These are phyloP conservation scores for Trichonephila clavata DNA, from an alignment of 1,140 invertebrate genomes.

Conservation along the genomic window DNA sequence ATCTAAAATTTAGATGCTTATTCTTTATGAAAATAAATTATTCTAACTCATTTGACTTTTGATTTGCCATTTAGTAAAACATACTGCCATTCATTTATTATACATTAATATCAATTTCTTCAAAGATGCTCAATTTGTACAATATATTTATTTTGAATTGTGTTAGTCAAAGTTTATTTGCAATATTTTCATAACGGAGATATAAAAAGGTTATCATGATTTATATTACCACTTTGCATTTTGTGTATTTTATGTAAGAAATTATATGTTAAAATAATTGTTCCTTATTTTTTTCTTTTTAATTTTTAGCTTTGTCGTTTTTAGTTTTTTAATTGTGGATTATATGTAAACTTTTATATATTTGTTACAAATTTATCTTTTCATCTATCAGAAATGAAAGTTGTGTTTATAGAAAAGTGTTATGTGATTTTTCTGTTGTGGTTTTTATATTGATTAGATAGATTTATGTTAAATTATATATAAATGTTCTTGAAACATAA, in stretches of 20 bases:
- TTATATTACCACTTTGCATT: not conserved
- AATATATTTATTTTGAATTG: constrained; percentile 14
- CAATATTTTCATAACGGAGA: not conserved
- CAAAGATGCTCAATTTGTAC: constrained; percentile 13
- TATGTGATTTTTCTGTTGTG: constrained; percentile 19
- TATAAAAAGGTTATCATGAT: not conserved
- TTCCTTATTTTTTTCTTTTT: not conserved
- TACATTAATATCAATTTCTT: not conserved
- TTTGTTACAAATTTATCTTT: constrained; percentile 18
- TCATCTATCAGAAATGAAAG: not conserved
- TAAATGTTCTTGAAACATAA: not conserved
- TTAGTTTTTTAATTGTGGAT: not conserved
- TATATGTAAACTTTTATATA: constrained; percentile 17
- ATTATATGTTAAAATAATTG: not conserved
- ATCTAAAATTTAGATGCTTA: not conserved
- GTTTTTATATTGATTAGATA: constrained; percentile 17
- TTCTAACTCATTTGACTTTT: not conserved
- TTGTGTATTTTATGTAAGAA: not conserved
- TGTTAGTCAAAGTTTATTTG: constrained; percentile 34
- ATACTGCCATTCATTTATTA: constrained; percentile 5
- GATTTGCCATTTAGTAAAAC: not conserved
- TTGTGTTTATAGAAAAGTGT: not conserved
- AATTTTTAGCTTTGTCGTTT: not conserved
- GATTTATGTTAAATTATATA: constrained; percentile 12
- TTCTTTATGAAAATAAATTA: not conserved